A percentile compares a stretch with the other conserved stretches of the same genome.
Conservation (phyloP, 2,797 vertebrate genomes). For the Avahi laniger region DNA sequence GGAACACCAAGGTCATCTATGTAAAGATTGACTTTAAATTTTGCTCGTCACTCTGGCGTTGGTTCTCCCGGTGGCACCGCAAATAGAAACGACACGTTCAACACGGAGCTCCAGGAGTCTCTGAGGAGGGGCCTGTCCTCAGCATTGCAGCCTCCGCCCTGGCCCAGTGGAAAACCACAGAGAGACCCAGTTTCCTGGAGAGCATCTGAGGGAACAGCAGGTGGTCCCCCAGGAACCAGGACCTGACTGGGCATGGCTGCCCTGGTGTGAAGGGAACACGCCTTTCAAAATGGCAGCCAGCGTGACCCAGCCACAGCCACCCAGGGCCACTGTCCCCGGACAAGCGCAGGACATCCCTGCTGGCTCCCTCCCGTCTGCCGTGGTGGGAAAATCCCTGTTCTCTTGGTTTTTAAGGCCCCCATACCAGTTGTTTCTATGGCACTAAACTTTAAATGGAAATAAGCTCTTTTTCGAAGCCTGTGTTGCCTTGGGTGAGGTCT, state of each 20-base stretch:
- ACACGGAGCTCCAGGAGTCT: neutral
- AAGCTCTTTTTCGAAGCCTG: neutral
- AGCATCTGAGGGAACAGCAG: neutral
- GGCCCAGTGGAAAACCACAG: neutral
- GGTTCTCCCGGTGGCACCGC: accelerated
- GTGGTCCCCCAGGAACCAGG: neutral
- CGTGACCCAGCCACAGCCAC: neutral
- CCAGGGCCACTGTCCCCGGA: neutral
- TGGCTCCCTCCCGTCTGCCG: neutral
- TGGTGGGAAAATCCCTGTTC: neutral
- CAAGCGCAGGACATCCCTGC: no score
- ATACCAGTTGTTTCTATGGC: neutral
- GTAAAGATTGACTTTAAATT: neutral
- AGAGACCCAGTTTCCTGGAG: neutral
- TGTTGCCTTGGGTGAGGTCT: neutral
- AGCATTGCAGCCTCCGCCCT: neutral
- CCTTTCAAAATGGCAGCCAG: no score
- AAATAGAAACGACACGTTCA: neutral
- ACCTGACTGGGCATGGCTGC: neutral
- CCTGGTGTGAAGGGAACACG: neutral
- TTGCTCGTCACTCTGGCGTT: neutral
- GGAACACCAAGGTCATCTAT: neutral
- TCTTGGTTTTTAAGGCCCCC: neutral
- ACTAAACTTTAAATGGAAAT: neutral
- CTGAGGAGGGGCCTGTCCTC: neutral